Percentiles rank a stretch among this genome's conserved stretches.
Conservation (phyloP, 2,797 vertebrate species). For the Decapterus maruadsi region DNA sequence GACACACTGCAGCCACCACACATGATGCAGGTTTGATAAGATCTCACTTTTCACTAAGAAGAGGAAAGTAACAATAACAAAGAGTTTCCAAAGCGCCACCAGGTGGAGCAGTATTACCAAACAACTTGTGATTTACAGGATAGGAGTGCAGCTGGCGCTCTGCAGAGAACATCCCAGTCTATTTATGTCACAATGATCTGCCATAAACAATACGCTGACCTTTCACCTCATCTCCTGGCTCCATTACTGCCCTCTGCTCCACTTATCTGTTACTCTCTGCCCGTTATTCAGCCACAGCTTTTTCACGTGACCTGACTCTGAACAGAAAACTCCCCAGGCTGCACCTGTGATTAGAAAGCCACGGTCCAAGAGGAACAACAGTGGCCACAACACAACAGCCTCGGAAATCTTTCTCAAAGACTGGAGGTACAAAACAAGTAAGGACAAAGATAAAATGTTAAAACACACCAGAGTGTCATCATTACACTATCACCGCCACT, state of each 20-base stretch:
- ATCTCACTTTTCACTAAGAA: neutral
- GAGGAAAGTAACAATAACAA: neutral
- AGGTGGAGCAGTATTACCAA: slow-evolving; percentile 57
- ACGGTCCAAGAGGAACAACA: slow-evolving; percentile 42
- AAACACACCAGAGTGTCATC: slow-evolving; percentile 41
- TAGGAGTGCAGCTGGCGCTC: slow-evolving; percentile 12
- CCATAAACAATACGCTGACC: slow-evolving; percentile 48
- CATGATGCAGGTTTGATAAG: neutral
- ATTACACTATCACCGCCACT: slow-evolving; percentile 27
- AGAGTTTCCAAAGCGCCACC: slow-evolving; percentile 48
- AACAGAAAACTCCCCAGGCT: slow-evolving; percentile 16
- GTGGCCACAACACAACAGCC: slow-evolving; percentile 1
- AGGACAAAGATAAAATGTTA: slow-evolving; percentile 39
- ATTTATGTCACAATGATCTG: slow-evolving; percentile 62
- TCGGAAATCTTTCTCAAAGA: slow-evolving; percentile 34
- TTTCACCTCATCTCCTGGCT: slow-evolving; percentile 56
- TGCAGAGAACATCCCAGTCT: slow-evolving; percentile 38
- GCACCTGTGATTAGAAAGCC: slow-evolving; percentile 32
- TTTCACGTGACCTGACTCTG: no score
- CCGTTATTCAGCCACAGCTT: slow-evolving; percentile 4
- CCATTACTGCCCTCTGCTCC: slow-evolving; percentile 44
- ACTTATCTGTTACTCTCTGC: slow-evolving; percentile 23
- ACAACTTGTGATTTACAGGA: slow-evolving; percentile 1
- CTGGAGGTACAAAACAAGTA: slow-evolving; percentile 11
- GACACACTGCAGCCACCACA: neutral